Evolutionary conservation across 2,888 invertebrate genomes (phyloP), one percentile per base, ranked within the genome.

Genomic region (Exephanes ischioxanthus): DNA sequence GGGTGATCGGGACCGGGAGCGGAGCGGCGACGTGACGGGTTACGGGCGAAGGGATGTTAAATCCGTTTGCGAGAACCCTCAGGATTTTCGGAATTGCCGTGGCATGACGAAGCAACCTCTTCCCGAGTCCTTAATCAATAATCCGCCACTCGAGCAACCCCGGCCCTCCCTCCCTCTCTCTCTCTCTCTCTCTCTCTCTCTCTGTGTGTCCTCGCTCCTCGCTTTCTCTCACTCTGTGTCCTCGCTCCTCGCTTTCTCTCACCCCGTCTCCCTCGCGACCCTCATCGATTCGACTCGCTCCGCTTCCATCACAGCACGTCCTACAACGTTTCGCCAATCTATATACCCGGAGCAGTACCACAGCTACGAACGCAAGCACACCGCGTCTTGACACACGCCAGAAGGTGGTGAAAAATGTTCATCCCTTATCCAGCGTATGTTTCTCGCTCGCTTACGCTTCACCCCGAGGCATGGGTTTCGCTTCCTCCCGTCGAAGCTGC

Each of bases 51-150:
- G 67, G 76, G 77, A 82, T 80, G 83, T 79, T 85, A 85, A 85
- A 88, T 88, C 86, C 86, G 85, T 86, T 81, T 85, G 87, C 85
- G 80, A 87, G 87, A 88, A 84, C 88, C 87, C 88, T 87, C 87
- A 86, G 88, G 87, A 88, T 85, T 88, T 87, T 86, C 84, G 91
- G 90, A 92, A 93, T 93, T 92, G 90, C 90, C 87, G 87, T 85
- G 88, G 89, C 90, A 92, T 93, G 92, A 93, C 91, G 90, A 89
- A 89, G 92, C 90, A 90, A 88, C 89, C 88, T 89, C 89, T 83
- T 87, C 88, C 82, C 86, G 86, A 76, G 67, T 84, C 84, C 83
- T 90, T 88, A 92, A 91, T 91, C 91, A 91, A 92, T 89, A 89
- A 88, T 90, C 88, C 87, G 85, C 80, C 83, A 83, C 83, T 83